Conservation (phyloP, 2,888 invertebrate species). For the Rhagium mordax region DNA sequence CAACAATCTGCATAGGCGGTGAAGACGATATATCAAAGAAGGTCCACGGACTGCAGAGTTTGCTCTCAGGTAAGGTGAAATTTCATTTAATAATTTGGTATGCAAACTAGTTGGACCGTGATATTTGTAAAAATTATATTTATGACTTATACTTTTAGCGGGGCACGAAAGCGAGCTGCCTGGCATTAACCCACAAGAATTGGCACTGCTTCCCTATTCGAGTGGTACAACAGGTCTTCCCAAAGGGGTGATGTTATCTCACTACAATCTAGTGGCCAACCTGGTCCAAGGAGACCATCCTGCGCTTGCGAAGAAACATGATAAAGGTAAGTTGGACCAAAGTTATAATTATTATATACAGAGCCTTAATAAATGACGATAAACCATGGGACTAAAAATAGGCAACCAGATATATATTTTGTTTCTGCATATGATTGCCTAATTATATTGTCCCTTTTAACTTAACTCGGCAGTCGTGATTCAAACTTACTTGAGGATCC, state of each 20-base stretch:
- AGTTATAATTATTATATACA: too few relatives aligned
- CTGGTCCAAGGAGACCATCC: slow-evolving; percentile 65
- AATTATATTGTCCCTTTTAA: too few relatives aligned
- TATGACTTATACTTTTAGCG: slow-evolving; percentile 43
- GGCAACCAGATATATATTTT: too few relatives aligned
- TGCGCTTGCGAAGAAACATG: slow-evolving; percentile 55
- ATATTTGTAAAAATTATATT: not conserved
- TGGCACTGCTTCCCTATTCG: slow-evolving; percentile 76
- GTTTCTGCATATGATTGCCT: too few relatives aligned
- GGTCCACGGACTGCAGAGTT: slow-evolving; percentile 66
- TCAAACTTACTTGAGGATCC: too few relatives aligned
- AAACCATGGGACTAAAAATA: too few relatives aligned
- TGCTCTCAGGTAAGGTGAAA: slow-evolving; percentile 57
- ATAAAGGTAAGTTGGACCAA: slow-evolving; percentile 57
- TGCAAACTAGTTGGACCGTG: not conserved
- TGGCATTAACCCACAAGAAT: slow-evolving; percentile 71
- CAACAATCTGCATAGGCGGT: slow-evolving; percentile 78
- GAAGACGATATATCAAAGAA: slow-evolving; percentile 71
- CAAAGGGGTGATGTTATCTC: slow-evolving; percentile 84
- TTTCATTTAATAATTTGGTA: not conserved
- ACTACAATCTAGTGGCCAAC: slow-evolving; percentile 76
- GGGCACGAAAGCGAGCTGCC: slow-evolving; percentile 68
- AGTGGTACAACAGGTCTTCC: slow-evolving; percentile 88
- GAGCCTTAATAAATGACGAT: too few relatives aligned
- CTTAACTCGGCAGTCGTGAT: too few relatives aligned